Evolutionary conservation across 2,888 invertebrate genomes (phyloP), one percentile per base, ranked within the genome.

Genomic region (Craniophora ligustri): DNA sequence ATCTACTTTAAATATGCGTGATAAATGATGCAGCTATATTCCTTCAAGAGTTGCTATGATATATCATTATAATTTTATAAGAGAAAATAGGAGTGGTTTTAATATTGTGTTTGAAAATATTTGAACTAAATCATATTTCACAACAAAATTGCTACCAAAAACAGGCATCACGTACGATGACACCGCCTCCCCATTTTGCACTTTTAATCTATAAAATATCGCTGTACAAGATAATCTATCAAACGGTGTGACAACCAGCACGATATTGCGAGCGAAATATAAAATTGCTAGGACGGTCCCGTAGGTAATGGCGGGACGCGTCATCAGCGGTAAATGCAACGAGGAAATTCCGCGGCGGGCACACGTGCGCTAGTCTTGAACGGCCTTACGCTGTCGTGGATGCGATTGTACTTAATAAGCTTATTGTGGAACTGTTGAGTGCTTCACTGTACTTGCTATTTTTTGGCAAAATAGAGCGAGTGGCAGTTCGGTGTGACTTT

Each of bases 251-350:
- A 73, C 72, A 61, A 57, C 60, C 51, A 53, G 68, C 59, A 67
- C 64, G 70, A 69, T 75, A 75, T 77, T 72, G 75, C 73, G n/a
- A 69, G 73, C 67, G 72, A 79, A 77, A 81, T 84, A 81, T 75
- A 76, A 80, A 79, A 79, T 81, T 75, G 79, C 66, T 41, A 45
- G 54, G 44, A 64, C 65, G 65, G 51, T 68, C 62, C 53, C 65
- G 56, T 56, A 67, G 67, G 80, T 78, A 80, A 79, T 74, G 64
- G 71, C 58, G 47, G 61, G 53, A 56, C 73, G 69, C 72, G 80
- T 85, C 85, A 85, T 85, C 85, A 83, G 77, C 70, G 76, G 79
- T 81, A 82, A 84, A 84, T 86, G 84, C 81, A 78, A 76, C 80
- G 73, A 76, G 79, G 73, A 80, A 81, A 84, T 82, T 79, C 75